Evolutionary conservation across 2,797 vertebrate genomes (phyloP).

Genomic region (Carapus acus): DNA sequence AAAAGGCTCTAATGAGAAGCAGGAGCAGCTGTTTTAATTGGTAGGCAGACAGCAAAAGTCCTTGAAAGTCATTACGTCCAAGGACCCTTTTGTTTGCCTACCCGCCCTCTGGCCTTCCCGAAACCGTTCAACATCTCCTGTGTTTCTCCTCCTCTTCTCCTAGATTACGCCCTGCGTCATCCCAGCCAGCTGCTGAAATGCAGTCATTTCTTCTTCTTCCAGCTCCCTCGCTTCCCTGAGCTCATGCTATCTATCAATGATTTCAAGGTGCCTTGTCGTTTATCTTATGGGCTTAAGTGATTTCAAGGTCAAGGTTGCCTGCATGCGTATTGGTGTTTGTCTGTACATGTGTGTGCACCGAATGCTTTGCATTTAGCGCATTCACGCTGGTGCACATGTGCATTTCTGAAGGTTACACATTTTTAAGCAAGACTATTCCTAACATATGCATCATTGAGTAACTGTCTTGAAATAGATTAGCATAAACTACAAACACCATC

Average conservation of each 20-base stretch:
- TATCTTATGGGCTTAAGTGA: slow-evolving; percentile 21
- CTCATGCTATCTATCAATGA: slow-evolving; percentile 98
- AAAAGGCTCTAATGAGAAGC: slow-evolving; percentile 35
- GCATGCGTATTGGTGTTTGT: slow-evolving; percentile 15
- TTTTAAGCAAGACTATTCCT: too few relatives aligned
- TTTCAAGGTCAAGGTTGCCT: slow-evolving; percentile 44
- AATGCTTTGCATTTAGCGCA: too few relatives aligned
- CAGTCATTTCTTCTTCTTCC: slow-evolving; percentile 97
- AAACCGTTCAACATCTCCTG: background rate
- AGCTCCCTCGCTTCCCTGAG: slow-evolving; percentile 95
- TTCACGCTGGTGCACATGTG: background rate
- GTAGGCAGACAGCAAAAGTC: slow-evolving; percentile 32
- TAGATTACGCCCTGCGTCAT: slow-evolving; percentile 93
- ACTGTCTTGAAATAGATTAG: slow-evolving; percentile 10
- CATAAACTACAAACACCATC: too few relatives aligned
- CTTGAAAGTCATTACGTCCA: slow-evolving; percentile 7
- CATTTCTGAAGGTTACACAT: slow-evolving; percentile 7
- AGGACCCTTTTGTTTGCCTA: slow-evolving; percentile 4
- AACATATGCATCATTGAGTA: slow-evolving; percentile 13
- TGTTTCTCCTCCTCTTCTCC: background rate
- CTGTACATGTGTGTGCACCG: slow-evolving; percentile 7
- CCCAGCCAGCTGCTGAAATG: slow-evolving; percentile 96
- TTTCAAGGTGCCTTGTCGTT: slow-evolving; percentile 83
- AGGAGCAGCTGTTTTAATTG: slow-evolving; percentile 49
- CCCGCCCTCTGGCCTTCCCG: slow-evolving; percentile 27